Base-by-base conservation (phyloP, 2,888 invertebrate genomes). In the Scrobipalpa atriplicella region DNA sequence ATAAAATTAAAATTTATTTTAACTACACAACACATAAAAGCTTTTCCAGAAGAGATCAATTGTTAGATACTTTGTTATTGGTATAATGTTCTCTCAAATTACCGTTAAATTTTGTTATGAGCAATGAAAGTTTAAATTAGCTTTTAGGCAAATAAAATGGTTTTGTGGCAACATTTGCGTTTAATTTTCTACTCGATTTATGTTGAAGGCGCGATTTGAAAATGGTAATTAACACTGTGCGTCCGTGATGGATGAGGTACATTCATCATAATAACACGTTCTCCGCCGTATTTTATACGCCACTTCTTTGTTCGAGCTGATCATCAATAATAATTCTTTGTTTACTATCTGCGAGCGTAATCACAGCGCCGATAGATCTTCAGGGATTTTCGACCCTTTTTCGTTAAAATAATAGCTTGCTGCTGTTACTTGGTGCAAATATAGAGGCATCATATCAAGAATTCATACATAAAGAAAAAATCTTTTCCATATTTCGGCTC, bases 201-300 rank as follows among this genome's bases (percentile, higher is more conserved):
- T 79, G 80, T 77, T 75, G 72, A 80, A 80, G 79, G 74, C 80
- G 80, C 78, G 79, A 85, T 89, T 89, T 85, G 82, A 85, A n/a
- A 87, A 84, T 86, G 80, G 82, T 89, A 89, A 90, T 90, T 86
- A 89, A 83, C 81, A 82, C 78, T 73, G 79, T 70, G 72, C 72
- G 74, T 69, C 72, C 67, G 67, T 88, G 87, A 89, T 88, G 82
- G 84, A 89, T 87, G 79, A 47, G 52, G 74, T 52, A 60, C 77
- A 82, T 85, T 81, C 77, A 83, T 85, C 82, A 85, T 78, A 77
- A 73, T 70, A 58, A 8, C 58, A 29, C 16, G 38, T 16, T n/a
- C 36, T 74, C 71, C 47, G 67, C 64, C 70, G 74, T 64, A 64
- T 64, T 62, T 61, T 41, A 39, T 19, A 39, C 61, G 73, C 67